A percentile compares a stretch with the other conserved stretches of the same genome.
phyloP scores from a whole-genome alignment of 1,140 invertebrate genomes.

The Anastatus disparis region DNA sequence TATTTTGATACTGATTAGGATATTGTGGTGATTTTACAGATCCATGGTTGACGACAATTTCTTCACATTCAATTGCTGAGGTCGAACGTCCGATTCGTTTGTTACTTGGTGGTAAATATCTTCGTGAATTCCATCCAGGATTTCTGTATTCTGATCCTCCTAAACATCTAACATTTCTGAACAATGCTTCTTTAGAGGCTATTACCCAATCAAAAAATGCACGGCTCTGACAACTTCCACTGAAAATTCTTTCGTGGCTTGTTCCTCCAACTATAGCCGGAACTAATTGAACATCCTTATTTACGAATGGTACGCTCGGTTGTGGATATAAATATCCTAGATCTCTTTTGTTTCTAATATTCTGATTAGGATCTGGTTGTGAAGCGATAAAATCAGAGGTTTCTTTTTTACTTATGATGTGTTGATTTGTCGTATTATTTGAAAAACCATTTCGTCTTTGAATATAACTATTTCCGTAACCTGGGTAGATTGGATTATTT shows the following conservation, averaged over 20 bases:
- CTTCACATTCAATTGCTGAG: conserved; percentile 1
- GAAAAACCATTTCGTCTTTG: background rate
- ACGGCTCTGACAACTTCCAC: conserved; percentile 47
- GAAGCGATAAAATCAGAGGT: background rate
- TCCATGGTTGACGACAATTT: conserved; percentile 36
- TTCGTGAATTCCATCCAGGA: background rate
- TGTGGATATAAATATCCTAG: conserved; percentile 52
- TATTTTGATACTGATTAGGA: conserved; percentile 50
- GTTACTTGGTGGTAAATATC: background rate
- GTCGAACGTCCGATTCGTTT: background rate
- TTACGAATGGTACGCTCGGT: conserved; percentile 37
- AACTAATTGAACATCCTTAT: background rate
- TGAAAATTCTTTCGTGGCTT: background rate
- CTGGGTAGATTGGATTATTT: background rate
- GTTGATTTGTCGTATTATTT: background rate
- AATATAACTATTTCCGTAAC: background rate
- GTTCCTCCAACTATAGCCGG: background rate
- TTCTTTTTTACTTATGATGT: background rate
- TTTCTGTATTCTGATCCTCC: background rate
- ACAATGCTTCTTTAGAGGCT: conserved; percentile 51
- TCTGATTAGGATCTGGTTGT: background rate
- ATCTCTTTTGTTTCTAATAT: conserved; percentile 44
- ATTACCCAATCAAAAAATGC: conserved; percentile 54
- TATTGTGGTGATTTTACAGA: conserved; percentile 49
- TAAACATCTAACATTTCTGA: conserved; percentile 47